These are phyloP conservation scores for Paramisgurnus dabryanus DNA, from an alignment of 2,113 vertebrate species.

Conservation along the genomic window DNA sequence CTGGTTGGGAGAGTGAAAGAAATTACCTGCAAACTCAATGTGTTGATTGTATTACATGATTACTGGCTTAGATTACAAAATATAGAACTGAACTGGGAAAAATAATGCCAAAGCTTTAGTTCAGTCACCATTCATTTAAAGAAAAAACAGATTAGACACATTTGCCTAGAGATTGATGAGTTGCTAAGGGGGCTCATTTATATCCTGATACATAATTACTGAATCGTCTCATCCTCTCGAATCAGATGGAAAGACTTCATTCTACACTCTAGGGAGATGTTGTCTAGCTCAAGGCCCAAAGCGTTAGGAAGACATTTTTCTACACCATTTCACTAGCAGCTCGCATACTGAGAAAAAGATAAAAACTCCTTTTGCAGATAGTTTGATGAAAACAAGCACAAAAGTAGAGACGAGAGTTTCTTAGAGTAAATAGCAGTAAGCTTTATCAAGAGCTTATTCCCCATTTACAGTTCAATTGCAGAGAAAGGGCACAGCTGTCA, in stretches of 20 bases:
- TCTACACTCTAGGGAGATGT: background rate
- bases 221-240: too few relatives aligned
- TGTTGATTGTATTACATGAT: background rate
- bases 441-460: slow-evolving; percentile 42
- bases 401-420: background rate
- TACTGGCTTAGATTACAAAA: background rate
- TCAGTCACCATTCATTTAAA: slow-evolving; percentile 1
- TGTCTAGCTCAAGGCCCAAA: too few relatives aligned
- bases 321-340: too few relatives aligned
- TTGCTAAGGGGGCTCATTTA: too few relatives aligned
- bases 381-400: slow-evolving; percentile 27
- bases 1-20: too few relatives aligned
- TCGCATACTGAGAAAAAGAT: background rate
- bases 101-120: background rate
- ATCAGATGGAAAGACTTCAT: background rate
- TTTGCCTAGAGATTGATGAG: too few relatives aligned
- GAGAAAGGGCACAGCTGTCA: slow-evolving; percentile 54
- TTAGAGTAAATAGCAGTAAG: slow-evolving; percentile 44
- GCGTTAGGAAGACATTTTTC: too few relatives aligned
- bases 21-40: background rate
- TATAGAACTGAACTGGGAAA: background rate
- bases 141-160: background rate
- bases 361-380: background rate
- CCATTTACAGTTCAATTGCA: slow-evolving; percentile 38
- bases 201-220: too few relatives aligned